Evolutionary conservation across 2,888 invertebrate species (phyloP).

Genomic region (Drosophila pegasa): DNA sequence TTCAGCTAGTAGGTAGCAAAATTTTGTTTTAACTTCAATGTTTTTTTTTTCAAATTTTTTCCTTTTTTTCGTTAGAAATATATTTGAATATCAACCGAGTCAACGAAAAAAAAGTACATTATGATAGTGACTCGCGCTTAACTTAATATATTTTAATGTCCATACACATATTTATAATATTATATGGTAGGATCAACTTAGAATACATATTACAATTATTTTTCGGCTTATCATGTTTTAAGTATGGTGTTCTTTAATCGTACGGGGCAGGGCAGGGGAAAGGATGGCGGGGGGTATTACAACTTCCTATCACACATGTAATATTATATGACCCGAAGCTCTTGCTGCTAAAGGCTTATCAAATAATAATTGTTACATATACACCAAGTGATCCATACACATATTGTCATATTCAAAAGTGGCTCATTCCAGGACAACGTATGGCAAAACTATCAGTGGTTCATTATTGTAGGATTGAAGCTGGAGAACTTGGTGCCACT

Average conservation of each 20-base stretch:
- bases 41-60: not conserved
- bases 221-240: not conserved
- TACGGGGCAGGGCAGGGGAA: not conserved
- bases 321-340: not conserved
- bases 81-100: slow-evolving; percentile 18
- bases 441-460: slow-evolving; percentile 96
- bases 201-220: slow-evolving; percentile 14
- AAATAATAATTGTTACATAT: slow-evolving; percentile 4
- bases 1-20: slow-evolving; percentile 6
- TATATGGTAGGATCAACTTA: slow-evolving; percentile 10
- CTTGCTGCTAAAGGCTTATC: not conserved
- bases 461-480: slow-evolving; percentile 91
- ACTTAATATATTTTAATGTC: slow-evolving; percentile 7
- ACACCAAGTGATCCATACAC: not conserved
- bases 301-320: slow-evolving; percentile 23
- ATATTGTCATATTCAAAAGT: slow-evolving; percentile 8
- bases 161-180: slow-evolving; percentile 12
- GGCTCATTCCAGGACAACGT: slow-evolving; percentile 95
- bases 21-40: slow-evolving; percentile 6
- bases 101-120: slow-evolving; percentile 7
- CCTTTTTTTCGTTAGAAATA: not conserved
- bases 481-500: slow-evolving; percentile 96
- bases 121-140: slow-evolving; percentile 16
- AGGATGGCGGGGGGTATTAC: not conserved
- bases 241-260: slow-evolving; percentile 2